A percentile compares a stretch with the other conserved stretches of the same genome.
phyloP scores from a whole-genome alignment of 1,140 invertebrate species.

The Anastrepha obliqua region DNA sequence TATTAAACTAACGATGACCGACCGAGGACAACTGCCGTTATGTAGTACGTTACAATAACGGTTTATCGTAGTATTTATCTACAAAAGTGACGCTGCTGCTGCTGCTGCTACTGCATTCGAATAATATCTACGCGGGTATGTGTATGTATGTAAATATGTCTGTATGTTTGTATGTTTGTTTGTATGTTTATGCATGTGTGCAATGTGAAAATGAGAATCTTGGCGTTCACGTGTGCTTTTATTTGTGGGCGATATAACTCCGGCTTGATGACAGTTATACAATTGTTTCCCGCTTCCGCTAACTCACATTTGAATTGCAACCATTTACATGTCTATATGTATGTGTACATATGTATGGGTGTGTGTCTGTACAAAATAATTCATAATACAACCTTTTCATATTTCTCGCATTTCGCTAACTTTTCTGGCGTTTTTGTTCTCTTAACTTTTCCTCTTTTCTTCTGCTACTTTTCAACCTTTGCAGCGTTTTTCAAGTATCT shows the following conservation, averaged over 20 bases:
- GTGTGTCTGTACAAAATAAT: not conserved
- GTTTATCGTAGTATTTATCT: slow-evolving; percentile 48
- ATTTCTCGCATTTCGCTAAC: not conserved
- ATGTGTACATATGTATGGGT: not conserved
- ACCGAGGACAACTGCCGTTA: slow-evolving; percentile 42
- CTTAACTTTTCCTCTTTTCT: not conserved
- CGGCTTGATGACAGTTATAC: slow-evolving; percentile 23
- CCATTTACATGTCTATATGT: too few species aligned
- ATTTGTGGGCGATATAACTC: slow-evolving; percentile 17
- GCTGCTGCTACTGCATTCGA: not conserved
- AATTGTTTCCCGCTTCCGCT: not conserved
- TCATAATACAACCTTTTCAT: not conserved
- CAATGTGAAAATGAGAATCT: not conserved
- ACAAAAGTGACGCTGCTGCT: slow-evolving; percentile 30
- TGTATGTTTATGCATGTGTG: not conserved
- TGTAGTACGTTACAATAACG: slow-evolving; percentile 49
- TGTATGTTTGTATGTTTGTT: not conserved
- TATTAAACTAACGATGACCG: not conserved
- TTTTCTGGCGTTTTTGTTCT: not conserved
- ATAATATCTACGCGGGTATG: not conserved
- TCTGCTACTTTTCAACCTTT: not conserved
- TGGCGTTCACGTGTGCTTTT: not conserved
- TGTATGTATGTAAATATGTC: not conserved
- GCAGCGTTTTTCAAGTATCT: not conserved
- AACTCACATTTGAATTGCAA: not conserved